A percentile compares a stretch with the other conserved stretches of the same genome.
phyloP scores from a whole-genome alignment of 2,797 vertebrate genomes.

The Paramormyrops hopkinsi region DNA sequence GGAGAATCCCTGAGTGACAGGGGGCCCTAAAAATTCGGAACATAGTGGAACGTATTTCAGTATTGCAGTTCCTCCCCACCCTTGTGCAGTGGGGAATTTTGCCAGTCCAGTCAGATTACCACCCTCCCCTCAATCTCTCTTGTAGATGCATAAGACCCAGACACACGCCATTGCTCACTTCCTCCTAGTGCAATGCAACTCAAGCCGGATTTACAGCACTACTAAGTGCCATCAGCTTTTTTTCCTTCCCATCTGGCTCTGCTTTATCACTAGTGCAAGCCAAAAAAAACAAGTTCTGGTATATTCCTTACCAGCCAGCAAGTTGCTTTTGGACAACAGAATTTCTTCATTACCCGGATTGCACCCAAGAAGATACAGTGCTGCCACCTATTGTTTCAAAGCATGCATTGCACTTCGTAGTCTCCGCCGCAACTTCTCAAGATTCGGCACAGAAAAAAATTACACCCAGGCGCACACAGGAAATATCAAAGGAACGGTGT shows the following conservation, averaged over 20 bases:
- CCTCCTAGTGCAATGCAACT: not conserved
- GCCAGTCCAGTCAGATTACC: not conserved
- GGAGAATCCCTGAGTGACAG: no score
- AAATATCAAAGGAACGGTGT: not conserved
- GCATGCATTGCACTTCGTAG: not conserved
- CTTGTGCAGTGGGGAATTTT: not conserved
- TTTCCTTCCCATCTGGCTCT: not conserved
- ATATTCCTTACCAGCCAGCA: not conserved
- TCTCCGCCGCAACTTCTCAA: not conserved
- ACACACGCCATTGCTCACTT: not conserved
- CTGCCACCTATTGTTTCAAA: constrained; percentile 1
- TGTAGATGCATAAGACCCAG: not conserved
- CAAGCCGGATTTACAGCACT: not conserved
- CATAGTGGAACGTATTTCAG: not conserved
- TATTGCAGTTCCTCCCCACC: not conserved
- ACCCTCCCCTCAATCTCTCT: not conserved
- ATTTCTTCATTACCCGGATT: not conserved
- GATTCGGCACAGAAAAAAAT: not conserved
- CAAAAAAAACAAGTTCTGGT: constrained; percentile 3
- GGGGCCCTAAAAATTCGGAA: not conserved
- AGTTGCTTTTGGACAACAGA: not conserved
- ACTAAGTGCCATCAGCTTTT: not conserved
- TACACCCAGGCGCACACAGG: not conserved
- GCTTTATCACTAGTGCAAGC: not conserved
- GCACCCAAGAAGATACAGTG: not conserved